Evolutionary conservation across 2,888 invertebrate genomes (phyloP).

Genomic region (Lasioglossum lativentre): DNA sequence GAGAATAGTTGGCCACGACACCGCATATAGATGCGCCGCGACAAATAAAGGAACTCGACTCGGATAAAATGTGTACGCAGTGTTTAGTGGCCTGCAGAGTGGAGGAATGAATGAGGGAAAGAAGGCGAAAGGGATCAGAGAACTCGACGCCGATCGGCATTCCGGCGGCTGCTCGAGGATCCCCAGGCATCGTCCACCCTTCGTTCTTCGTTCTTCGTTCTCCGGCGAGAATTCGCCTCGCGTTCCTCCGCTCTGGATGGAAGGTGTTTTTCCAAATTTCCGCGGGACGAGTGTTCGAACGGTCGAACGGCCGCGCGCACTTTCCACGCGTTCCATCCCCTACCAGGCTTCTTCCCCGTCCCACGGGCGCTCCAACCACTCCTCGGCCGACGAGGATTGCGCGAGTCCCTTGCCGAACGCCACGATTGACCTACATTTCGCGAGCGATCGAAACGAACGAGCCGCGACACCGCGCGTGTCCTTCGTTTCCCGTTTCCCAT

Average conservation of each 20-base stretch:
- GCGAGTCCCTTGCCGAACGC: constrained; percentile 14
- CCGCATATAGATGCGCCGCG: constrained; percentile 67
- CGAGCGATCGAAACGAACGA: constrained; percentile 33
- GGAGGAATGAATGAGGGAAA: constrained; percentile 65
- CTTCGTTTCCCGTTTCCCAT: background rate
- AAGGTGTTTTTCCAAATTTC: background rate
- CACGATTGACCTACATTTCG: constrained; percentile 31
- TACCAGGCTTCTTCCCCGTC: background rate
- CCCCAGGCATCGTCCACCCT: background rate
- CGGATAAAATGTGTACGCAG: constrained; percentile 72
- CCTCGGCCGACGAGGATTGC: constrained; percentile 4
- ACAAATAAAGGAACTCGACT: constrained; percentile 71
- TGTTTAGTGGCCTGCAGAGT: constrained; percentile 69
- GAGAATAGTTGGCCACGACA: constrained; percentile 73
- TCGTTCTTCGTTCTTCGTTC: background rate
- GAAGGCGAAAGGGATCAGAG: constrained; percentile 54
- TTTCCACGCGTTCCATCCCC: background rate
- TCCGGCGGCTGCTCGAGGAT: constrained; percentile 22
- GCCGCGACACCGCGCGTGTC: constrained; percentile 20
- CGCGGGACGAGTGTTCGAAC: background rate
- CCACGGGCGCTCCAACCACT: background rate
- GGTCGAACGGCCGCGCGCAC: background rate
- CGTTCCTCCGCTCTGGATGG: background rate
- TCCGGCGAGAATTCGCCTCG: background rate
- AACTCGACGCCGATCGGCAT: constrained; percentile 42